Base-by-base conservation (phyloP, 2,888 invertebrate genomes). In the Seira musarum region DNA sequence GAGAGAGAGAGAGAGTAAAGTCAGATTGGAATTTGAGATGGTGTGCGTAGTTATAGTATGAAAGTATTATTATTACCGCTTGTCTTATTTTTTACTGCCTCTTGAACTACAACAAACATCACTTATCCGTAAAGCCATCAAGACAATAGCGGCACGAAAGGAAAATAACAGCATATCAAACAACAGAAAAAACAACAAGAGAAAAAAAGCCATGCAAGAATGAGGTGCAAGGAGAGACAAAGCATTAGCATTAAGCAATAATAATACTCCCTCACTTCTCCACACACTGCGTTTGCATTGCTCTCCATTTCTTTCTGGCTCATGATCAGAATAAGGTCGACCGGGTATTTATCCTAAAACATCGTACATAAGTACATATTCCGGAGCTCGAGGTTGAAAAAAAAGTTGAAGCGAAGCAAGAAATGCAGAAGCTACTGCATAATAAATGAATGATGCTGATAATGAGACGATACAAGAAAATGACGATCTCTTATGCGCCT, bases 1-100 rank as follows among this genome's bases (percentile, higher is more conserved):
- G n/a, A n/a, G n/a, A n/a, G n/a, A n/a, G n/a, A n/a, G n/a, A n/a
- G n/a, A n/a, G n/a, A n/a, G 78, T 72, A 78, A 72, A 78, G 72
- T 78, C 72, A 78, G 78, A 78, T 78, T 71, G 78, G 78, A 78
- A 78, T 78, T 78, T 21, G 67, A 78, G 78, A 78, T 78, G 72
- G 78, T 78, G 78, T 78, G 71, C 53, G 53, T 71, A 72, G 67
- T 78, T 72, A 78, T 78, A 72, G 78, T 68, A 53, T 78, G 46
- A 72, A 72, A 72, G 78, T 66, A 71, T 72, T 78, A 78, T 68
- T 78, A 72, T 63, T 72, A 78, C 78, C 72, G 67, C 70, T 61
- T 40, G 10, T 70, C 25, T 61, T 35, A n/a, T 70, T 66, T 69
- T 70, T 35, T 60, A 60, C 35, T 70, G 30, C 70, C 13, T 13